Evolutionary conservation across 1,140 invertebrate genomes (phyloP), one percentile per base, ranked within the genome.

Genomic region (Mamestra configurata): DNA sequence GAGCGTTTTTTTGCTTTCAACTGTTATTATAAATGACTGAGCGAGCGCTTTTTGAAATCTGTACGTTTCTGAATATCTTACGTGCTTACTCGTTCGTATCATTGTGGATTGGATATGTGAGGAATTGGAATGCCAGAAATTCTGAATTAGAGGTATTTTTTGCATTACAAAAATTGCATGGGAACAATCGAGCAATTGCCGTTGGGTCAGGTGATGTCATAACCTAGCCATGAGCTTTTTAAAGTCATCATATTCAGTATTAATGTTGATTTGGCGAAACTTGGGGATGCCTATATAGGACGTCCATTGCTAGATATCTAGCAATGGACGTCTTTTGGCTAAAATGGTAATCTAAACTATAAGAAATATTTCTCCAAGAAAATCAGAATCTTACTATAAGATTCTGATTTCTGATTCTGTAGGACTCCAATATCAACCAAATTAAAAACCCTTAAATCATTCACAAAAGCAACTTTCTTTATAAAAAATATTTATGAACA

Each of bases 21-120:
- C 88, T 89, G 81, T 87, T 93, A 89, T 93, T 93, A 92, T 93
- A 91, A 93, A 93, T 89, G 91, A 93, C 75, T 82, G 83, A 76
- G 70, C 78, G 79, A 55, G 71, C 80, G 86, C 90, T 90, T 89
- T 91, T 89, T 86, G 88, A 90, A 90, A 88, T 89, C 87, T 86
- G 89, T 85, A 86, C 85, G 71, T 91, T 90, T 91, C 82, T 88
- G 84, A 88, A 86, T 88, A 86, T 89, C 82, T 88, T 89, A 86
- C 84, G 85, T 81, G 83, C 80, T 87, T 84, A 79, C 15, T 35
- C 31, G 11, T 3, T 70, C 10, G 40, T 37, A 43, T 68, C 27
- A 7, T 72, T 31, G 22, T 35, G 68, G 24, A 49, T 51, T 70
- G 27, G 27, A 24, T 55, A 5, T 31, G 0, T 37, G 31, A 61